A percentile compares a stretch with the other conserved stretches of the same genome.
phyloP scores from a whole-genome alignment of 2,113 vertebrate genomes.

The Polyodon spathula region DNA sequence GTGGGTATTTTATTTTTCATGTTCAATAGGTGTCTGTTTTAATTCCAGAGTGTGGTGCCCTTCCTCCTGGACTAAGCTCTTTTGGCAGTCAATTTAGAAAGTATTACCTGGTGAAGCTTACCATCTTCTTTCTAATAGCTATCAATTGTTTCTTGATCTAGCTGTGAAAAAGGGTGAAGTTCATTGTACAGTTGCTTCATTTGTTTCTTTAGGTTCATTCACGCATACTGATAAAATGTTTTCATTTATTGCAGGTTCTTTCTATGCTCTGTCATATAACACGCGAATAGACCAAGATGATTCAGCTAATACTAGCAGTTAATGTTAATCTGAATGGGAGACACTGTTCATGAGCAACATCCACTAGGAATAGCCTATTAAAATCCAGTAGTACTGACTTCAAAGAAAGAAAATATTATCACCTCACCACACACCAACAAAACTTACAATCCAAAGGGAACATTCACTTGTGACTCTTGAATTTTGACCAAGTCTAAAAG shows the following conservation, averaged over 20 bases:
- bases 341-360: no score
- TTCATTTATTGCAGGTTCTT: constrained; percentile 44
- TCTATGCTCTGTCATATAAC: constrained; percentile 52
- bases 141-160: constrained; percentile 53
- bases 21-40: constrained; percentile 55
- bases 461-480: no score
- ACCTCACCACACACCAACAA: no score
- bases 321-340: constrained; percentile 10
- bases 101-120: constrained; percentile 56
- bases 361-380: no score
- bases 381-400: no score
- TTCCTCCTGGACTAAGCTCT: constrained; percentile 48
- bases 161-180: constrained; percentile 59
- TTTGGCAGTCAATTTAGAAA: constrained; percentile 39
- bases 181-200: not conserved
- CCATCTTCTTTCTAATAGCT: constrained; percentile 12
- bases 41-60: constrained; percentile 58
- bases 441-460: no score
- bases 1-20: no score
- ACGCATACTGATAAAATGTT: constrained; percentile 3
- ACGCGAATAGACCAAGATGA: constrained; percentile 67
- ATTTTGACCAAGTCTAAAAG: no score
- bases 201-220: not conserved
- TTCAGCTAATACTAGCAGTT: constrained; percentile 55
- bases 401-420: no score